These are phyloP conservation scores for Myripristis jacobus DNA, from an alignment of 2,797 vertebrate species.

Conservation along the genomic window DNA sequence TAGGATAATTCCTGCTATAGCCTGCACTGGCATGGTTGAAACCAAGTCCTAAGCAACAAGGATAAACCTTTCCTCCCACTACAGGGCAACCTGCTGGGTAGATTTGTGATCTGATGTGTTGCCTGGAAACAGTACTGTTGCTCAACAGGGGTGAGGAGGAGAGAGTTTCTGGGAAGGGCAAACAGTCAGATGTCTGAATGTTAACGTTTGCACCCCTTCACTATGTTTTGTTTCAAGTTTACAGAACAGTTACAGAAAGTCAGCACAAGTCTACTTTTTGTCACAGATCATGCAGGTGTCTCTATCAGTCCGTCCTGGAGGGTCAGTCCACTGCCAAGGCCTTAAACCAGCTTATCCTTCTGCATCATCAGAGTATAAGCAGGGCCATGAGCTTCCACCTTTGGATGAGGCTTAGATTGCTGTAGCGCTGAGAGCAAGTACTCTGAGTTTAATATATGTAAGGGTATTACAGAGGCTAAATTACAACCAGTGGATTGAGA, in stretches of 20 bases:
- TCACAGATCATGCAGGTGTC: not conserved
- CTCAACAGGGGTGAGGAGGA: slow-evolving; percentile 36
- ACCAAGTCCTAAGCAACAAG: slow-evolving; percentile 16
- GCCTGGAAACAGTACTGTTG: slow-evolving; percentile 59
- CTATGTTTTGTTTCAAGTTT: not conserved
- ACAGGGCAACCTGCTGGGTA: slow-evolving; percentile 44
- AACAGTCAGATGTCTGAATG: slow-evolving; percentile 23
- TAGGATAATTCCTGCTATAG: not conserved
- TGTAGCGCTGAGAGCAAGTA: not conserved
- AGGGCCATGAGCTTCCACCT: not conserved
- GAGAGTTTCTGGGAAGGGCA: slow-evolving; percentile 42
- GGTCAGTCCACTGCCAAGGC: not conserved
- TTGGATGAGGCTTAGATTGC: not conserved
- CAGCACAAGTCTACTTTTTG: not conserved
- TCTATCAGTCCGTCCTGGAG: not conserved
- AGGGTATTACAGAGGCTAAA: not conserved
- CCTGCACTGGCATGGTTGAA: not conserved
- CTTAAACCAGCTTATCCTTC: not conserved
- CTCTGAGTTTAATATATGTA: slow-evolving; percentile 6
- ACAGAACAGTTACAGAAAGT: not conserved
- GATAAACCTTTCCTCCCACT: slow-evolving; percentile 48
- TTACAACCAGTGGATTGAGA: not conserved
- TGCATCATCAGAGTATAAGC: not conserved
- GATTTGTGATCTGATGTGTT: slow-evolving; percentile 53
- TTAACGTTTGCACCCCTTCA: not conserved